A percentile compares a stretch with the other conserved stretches of the same genome.
These are phyloP conservation scores for Ceratina calcarata DNA, from an alignment of 1,140 invertebrate species.

Conservation along the genomic window DNA sequence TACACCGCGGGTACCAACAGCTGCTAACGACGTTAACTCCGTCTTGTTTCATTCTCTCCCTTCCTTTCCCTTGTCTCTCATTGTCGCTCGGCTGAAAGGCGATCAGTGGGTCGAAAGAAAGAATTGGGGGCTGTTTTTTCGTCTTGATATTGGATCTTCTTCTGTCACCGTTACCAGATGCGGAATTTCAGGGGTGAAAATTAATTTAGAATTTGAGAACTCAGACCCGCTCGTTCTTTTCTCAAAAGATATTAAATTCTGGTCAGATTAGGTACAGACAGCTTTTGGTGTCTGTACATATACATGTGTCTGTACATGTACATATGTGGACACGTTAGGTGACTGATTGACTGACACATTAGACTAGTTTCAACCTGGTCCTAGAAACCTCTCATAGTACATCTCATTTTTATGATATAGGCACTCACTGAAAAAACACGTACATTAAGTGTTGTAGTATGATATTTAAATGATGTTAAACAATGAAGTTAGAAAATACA, in stretches of 20 bases:
- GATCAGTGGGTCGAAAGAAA: conserved; percentile 33
- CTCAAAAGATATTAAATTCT: background rate
- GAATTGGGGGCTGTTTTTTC: conserved; percentile 32
- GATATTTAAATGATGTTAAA: background rate
- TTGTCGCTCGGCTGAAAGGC: conserved; percentile 30
- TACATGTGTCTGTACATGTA: too few species aligned
- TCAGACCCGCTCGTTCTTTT: background rate
- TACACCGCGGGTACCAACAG: conserved; percentile 62
- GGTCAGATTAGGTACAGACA: background rate
- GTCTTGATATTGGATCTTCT: conserved; percentile 20
- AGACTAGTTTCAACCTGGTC: too few species aligned
- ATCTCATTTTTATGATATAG: too few species aligned
- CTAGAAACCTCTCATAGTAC: too few species aligned
- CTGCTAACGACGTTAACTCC: conserved; percentile 66
- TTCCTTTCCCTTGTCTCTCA: background rate
- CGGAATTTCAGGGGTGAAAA: conserved; percentile 11
- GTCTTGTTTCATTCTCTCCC: conserved; percentile 43
- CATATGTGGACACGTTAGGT: too few species aligned
- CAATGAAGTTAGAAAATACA: background rate
- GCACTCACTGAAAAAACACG: too few species aligned
- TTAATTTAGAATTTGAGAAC: conserved; percentile 19
- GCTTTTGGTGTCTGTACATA: too few species aligned
- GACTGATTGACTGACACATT: too few species aligned
- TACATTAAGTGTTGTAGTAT: too few species aligned
- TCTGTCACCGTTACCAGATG: background rate